These are phyloP conservation scores for Pangasius macronema DNA, from an alignment of 2,797 vertebrate genomes.

Conservation along the genomic window DNA sequence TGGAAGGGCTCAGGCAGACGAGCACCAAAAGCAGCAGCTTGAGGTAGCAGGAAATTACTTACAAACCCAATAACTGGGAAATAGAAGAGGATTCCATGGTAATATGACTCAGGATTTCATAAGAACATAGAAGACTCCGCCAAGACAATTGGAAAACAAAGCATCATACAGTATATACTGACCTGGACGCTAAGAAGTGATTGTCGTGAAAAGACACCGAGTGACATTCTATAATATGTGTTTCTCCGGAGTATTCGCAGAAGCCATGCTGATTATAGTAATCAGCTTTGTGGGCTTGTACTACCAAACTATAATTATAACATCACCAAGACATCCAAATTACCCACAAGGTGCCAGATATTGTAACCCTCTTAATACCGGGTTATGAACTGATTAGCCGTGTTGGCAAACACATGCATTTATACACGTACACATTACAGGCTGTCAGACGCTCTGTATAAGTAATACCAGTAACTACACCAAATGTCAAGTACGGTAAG, in stretches of 20 bases:
- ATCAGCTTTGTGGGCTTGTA: not conserved
- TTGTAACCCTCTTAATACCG: conserved; percentile 22
- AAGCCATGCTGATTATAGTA: not conserved
- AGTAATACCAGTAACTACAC: not conserved
- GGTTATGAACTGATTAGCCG: conserved; percentile 24
- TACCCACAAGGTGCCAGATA: conserved; percentile 23
- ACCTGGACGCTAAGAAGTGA: not conserved
- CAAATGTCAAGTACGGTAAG: not conserved
- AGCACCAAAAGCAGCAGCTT: not conserved
- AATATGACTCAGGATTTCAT: not conserved
- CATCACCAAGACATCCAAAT: conserved; percentile 11
- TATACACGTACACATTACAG: not conserved
- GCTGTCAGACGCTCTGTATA: not conserved
- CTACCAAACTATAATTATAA: not conserved
- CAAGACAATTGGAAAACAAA: not conserved
- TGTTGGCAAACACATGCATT: conserved; percentile 3
- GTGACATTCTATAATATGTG: not conserved
- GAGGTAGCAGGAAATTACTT: not conserved
- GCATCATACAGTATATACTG: not conserved
- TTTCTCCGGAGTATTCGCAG: not conserved
- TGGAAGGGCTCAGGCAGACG: not conserved
- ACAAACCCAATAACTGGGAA: not conserved
- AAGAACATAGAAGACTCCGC: not conserved
- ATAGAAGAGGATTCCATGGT: not conserved
- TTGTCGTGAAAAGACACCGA: not conserved